These are phyloP conservation scores for Gryon sp. DNA, from an alignment of 1,140 invertebrate species.

Conservation along the genomic window DNA sequence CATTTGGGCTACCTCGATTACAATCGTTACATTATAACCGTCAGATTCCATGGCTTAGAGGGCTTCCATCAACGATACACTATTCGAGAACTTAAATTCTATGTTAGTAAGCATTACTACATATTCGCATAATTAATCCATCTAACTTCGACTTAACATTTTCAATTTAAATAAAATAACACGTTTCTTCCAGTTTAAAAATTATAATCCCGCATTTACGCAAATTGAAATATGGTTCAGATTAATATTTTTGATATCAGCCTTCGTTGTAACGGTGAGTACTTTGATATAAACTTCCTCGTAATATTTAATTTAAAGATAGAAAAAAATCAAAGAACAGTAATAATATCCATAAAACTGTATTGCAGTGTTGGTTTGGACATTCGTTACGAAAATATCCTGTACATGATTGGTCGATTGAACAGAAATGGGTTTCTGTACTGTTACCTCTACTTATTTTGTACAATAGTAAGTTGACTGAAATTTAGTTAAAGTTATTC, in stretches of 20 bases:
- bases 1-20: constrained; percentile 95
- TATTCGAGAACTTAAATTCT: constrained; percentile 92
- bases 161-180: constrained; percentile 15
- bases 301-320: too few relatives aligned
- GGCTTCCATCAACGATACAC: constrained; percentile 90
- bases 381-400: constrained; percentile 93
- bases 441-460: constrained; percentile 93
- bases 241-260: constrained; percentile 93
- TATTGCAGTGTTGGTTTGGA: constrained; percentile 96
- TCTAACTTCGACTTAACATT: too few relatives aligned
- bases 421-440: constrained; percentile 97
- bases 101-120: constrained; percentile 87
- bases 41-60: constrained; percentile 91
- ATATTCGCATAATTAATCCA: too few relatives aligned
- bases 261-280: constrained; percentile 94
- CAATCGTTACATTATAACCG: constrained; percentile 91
- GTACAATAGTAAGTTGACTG: constrained; percentile 90
- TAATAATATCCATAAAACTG: too few relatives aligned
- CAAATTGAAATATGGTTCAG: constrained; percentile 98
- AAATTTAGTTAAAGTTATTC: too few relatives aligned
- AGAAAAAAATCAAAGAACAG: too few relatives aligned
- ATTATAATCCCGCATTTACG: constrained; percentile 96
- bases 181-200: constrained; percentile 94
- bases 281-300: too few relatives aligned
- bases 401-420: constrained; percentile 96